Percentiles rank a stretch among this genome's conserved stretches.
phyloP scores from a whole-genome alignment of 2,797 vertebrate genomes.

The Falco cherrug region DNA sequence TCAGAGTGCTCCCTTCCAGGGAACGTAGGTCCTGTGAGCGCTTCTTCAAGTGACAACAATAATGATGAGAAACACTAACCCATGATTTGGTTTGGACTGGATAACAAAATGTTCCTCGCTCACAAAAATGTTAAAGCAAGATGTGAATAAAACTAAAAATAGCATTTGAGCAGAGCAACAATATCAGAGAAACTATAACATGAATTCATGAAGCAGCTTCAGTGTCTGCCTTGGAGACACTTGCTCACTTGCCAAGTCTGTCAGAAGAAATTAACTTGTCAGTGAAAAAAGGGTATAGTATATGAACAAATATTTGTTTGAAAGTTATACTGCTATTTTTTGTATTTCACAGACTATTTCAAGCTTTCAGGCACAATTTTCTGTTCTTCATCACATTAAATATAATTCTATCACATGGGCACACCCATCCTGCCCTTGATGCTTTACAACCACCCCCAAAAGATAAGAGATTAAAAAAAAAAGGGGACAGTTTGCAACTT shows the following conservation, averaged over 20 bases:
- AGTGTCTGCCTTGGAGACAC: constrained; percentile 45
- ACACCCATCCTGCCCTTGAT: background rate
- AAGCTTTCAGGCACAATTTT: constrained; percentile 28
- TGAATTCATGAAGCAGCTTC: constrained; percentile 33
- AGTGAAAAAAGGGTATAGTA: constrained; percentile 10
- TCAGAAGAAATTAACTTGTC: constrained; percentile 60
- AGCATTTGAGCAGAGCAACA: background rate
- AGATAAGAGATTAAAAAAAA: constrained; percentile 10
- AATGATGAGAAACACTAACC: background rate
- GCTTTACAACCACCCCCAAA: constrained; percentile 4
- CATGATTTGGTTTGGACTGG: background rate
- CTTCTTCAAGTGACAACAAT: background rate
- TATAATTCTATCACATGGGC: background rate
- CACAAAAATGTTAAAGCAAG: constrained; percentile 8
- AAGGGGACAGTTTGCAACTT: background rate
- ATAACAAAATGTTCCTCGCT: background rate
- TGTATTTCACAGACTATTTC: constrained; percentile 13
- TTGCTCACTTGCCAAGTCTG: constrained; percentile 59
- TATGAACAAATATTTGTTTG: constrained; percentile 38
- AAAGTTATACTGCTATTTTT: constrained; percentile 45
- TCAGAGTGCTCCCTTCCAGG: background rate
- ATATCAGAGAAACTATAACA: constrained; percentile 33
- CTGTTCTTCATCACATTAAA: constrained; percentile 40
- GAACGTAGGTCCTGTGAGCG: background rate
- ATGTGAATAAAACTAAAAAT: constrained; percentile 47